A percentile compares a stretch with the other conserved stretches of the same genome.
phyloP scores from a whole-genome alignment of 2,113 vertebrate species.

The Oophaga pumilio region DNA sequence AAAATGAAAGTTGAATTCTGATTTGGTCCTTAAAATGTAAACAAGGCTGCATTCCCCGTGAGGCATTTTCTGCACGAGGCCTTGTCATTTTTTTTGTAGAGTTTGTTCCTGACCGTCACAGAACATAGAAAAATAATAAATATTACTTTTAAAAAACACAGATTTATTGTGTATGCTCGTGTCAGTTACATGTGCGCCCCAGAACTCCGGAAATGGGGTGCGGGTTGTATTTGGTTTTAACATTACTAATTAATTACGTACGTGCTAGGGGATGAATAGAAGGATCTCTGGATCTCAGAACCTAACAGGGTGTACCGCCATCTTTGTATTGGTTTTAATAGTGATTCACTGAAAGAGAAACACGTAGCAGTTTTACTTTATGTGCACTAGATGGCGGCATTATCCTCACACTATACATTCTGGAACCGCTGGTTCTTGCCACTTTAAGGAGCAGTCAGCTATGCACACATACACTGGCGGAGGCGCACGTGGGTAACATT shows the following conservation, averaged over 20 bases:
- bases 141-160: not conserved
- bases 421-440: not conserved
- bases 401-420: not conserved
- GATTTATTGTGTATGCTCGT: not conserved
- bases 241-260: too few species aligned
- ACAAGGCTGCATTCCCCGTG: not conserved
- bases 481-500: not conserved
- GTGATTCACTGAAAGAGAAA: not conserved
- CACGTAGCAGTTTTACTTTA: not conserved
- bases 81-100: not conserved
- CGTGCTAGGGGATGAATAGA: too few species aligned
- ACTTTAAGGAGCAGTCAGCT: not conserved
- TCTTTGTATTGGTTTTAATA: not conserved
- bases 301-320: not conserved
- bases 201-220: not conserved
- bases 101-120: not conserved
- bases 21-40: not conserved
- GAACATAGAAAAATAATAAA: slow-evolving; percentile 23
- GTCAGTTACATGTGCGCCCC: not conserved
- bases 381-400: not conserved
- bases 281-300: not conserved
- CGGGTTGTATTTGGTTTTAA: not conserved
- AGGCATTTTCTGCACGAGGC: not conserved
- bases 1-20: not conserved
- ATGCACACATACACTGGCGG: not conserved